Base-by-base conservation (phyloP, 1,140 invertebrate genomes). In the Tribolium madens region DNA sequence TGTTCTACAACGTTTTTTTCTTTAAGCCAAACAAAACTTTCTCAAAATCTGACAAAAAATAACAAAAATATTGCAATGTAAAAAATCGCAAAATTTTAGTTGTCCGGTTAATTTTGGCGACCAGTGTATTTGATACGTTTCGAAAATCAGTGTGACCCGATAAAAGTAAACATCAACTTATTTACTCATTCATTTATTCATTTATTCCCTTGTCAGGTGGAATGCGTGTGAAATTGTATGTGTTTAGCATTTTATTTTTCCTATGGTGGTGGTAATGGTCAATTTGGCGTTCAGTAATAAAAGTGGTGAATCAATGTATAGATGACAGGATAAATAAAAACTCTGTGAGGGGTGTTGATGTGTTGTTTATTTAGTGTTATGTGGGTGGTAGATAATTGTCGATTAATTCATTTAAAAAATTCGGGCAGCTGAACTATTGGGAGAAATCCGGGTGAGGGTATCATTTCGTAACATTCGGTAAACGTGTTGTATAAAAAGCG, bases 401-500 rank as follows among this genome's bases (percentile, higher is more conserved):
- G n/a, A 5, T 26, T 26, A 7, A 50, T 50, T 50, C 15, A 12
- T 14, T 50, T 17, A 15, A 47, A 47, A 47, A 50, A 50, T 50
- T 50, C 10, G 48, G 1, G 3, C 21, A 26, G 21, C 21, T 26
- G 21, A 26, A 26, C 21, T 26, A 26, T 26, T 26, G 3, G 21
- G 21, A 3, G 3, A 26, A 26, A 26, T 26, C 21, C 21, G 21
- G 21, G 1, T 50, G 15, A 7, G 6, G 15, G 48, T 50, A 13
- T 0, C 2, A 50, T 50, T 50, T 3, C 12, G 14, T 6, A 14
- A 12, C 15, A 17, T 50, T 21, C 2, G 9, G 50, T 17, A 60
- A 26, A 60, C 10, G 53, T 7, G 53, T 13, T 15, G 21, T 42
- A 52, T 42, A 76, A 76, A 76, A 76, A 76, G 12, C 26, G 60